Conservation (phyloP, 2,113 vertebrate genomes). For the Hiodon tergisus region DNA sequence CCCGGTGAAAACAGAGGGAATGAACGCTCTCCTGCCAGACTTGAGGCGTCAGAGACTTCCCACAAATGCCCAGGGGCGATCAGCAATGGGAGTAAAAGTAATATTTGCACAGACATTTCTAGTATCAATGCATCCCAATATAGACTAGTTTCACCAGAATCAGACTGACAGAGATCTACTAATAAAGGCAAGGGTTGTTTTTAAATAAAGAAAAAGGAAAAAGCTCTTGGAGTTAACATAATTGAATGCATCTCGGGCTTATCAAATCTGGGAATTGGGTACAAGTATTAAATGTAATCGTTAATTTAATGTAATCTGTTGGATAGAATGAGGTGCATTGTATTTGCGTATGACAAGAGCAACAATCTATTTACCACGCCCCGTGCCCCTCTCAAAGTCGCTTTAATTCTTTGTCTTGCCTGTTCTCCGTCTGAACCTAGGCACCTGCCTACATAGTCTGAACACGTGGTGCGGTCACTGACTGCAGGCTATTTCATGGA, state of each 20-base stretch:
- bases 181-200: slow-evolving; percentile 65
- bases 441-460: no score
- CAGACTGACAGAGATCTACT: slow-evolving; percentile 51
- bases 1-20: not conserved
- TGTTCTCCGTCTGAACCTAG: no score
- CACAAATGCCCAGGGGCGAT: slow-evolving; percentile 70
- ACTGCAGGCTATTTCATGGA: no score
- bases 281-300: no score
- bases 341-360: no score
- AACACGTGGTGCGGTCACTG: no score
- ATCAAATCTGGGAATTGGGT: slow-evolving; percentile 17
- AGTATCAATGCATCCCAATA: slow-evolving; percentile 66
- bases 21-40: slow-evolving; percentile 49
- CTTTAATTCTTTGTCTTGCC: no score
- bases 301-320: no score
- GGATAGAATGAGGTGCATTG: no score
- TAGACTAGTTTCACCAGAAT: slow-evolving; percentile 73
- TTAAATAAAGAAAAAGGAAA: not conserved
- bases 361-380: no score
- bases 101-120: slow-evolving; percentile 46
- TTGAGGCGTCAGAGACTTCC: slow-evolving; percentile 55
- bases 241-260: not conserved
- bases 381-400: no score
- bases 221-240: not conserved
- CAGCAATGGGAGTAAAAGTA: slow-evolving; percentile 33